Conservation (phyloP, 2,113 vertebrate species). For the Raja brachyura region DNA sequence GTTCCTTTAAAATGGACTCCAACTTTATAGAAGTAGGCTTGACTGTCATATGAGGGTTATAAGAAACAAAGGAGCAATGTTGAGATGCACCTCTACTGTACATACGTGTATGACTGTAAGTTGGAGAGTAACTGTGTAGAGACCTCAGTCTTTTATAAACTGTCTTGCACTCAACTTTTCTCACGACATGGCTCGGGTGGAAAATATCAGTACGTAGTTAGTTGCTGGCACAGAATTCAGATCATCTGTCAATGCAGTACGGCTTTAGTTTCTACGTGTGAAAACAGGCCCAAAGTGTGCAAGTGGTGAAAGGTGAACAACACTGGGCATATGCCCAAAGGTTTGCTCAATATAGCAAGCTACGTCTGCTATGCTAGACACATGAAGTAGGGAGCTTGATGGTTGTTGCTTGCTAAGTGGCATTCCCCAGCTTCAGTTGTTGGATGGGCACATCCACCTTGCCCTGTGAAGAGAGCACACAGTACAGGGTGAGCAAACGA, state of each 20-base stretch:
- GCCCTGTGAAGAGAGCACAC: constrained; percentile 1
- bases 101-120: not conserved
- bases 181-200: not conserved
- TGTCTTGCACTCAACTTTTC: not conserved
- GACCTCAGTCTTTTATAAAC: not conserved
- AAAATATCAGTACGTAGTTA: not conserved
- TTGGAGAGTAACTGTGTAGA: too few species aligned
- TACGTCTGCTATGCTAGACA: not conserved
- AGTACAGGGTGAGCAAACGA: not conserved
- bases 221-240: not conserved
- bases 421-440: not conserved
- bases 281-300: not conserved
- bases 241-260: not conserved
- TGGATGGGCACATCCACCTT: not conserved
- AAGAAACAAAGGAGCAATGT: not conserved
- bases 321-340: not conserved
- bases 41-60: not conserved
- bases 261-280: not conserved
- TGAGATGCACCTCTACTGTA: not conserved
- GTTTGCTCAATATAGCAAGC: not conserved
- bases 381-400: not conserved
- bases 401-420: not conserved
- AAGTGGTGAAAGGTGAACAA: not conserved
- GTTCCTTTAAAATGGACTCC: not conserved
- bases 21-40: not conserved